Conservation (phyloP, 1,140 invertebrate genomes). For the Ectropis grisescens region DNA sequence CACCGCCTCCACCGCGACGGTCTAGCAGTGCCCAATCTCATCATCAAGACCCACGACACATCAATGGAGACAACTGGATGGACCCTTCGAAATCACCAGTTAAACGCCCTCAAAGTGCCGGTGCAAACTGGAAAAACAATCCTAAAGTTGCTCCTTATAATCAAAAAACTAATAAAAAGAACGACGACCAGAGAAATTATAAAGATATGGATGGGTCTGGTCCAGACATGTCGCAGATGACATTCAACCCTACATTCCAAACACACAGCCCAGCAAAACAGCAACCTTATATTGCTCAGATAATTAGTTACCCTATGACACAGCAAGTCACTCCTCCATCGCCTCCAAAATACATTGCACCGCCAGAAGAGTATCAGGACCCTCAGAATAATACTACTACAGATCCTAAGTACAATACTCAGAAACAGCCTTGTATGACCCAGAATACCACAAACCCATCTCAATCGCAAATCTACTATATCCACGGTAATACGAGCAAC, state of each 20-base stretch:
- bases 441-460: conserved; percentile 23
- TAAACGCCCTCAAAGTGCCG: conserved; percentile 56
- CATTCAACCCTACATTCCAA: conserved; percentile 69
- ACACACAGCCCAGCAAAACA: conserved; percentile 64
- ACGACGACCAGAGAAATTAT: conserved; percentile 50
- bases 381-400: conserved; percentile 45
- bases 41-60: conserved; percentile 31
- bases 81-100: conserved; percentile 54
- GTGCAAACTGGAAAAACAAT: conserved; percentile 56
- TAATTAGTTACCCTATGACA: conserved; percentile 62
- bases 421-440: conserved; percentile 24
- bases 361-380: conserved; percentile 59
- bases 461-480: conserved; percentile 63
- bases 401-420: conserved; percentile 36
- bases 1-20: conserved; percentile 43
- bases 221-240: conserved; percentile 60
- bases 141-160: conserved; percentile 57
- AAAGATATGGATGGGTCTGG: conserved; percentile 42
- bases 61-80: conserved; percentile 52
- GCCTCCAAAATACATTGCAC: conserved; percentile 59
- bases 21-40: conserved; percentile 51
- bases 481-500: conserved; percentile 36
- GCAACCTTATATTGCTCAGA: conserved; percentile 66
- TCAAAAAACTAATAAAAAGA: conserved; percentile 54
- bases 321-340: conserved; percentile 58